These are phyloP conservation scores for Cyanoramphus novaezelandiae DNA, from an alignment of 2,113 vertebrate species.

Conservation along the genomic window DNA sequence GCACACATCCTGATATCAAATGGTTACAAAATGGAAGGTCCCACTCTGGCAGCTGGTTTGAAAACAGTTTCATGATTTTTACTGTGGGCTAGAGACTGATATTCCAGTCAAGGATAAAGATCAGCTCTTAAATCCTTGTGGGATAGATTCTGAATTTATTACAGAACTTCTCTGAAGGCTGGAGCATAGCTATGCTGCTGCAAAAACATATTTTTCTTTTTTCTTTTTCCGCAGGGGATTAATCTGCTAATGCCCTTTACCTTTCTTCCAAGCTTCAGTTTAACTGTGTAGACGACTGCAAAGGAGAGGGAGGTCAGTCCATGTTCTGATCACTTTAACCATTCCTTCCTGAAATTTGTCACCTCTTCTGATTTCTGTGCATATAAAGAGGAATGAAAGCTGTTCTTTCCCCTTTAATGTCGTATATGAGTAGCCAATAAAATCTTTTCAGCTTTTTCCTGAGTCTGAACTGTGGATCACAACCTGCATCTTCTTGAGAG, in stretches of 20 bases:
- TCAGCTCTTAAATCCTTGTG: not conserved
- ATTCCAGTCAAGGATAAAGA: not conserved
- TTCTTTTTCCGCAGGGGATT: not conserved
- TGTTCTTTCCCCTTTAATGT: not conserved
- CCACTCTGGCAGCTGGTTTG: not conserved
- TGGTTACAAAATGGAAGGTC: not conserved
- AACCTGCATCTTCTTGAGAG: not conserved
- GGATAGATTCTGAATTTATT: not conserved
- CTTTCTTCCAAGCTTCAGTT: not conserved
- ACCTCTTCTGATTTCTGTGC: not conserved
- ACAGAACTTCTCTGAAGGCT: not conserved
- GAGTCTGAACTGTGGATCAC: not conserved
- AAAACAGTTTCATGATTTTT: not conserved
- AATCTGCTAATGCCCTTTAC: not conserved
- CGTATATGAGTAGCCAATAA: not conserved
- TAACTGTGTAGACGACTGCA: not conserved
- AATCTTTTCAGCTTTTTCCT: not conserved
- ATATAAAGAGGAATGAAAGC: not conserved
- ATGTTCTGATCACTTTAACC: not conserved
- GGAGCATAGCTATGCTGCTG: not conserved
- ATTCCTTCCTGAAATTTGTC: not conserved
- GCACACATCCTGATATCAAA: not conserved
- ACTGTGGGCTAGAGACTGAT: not conserved
- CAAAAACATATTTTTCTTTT: not conserved
- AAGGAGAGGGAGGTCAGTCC: not conserved